Percentiles rank a stretch among this genome's conserved stretches.
phyloP scores from a whole-genome alignment of 2,888 invertebrate species.

The Phlogophora meticulosa region DNA sequence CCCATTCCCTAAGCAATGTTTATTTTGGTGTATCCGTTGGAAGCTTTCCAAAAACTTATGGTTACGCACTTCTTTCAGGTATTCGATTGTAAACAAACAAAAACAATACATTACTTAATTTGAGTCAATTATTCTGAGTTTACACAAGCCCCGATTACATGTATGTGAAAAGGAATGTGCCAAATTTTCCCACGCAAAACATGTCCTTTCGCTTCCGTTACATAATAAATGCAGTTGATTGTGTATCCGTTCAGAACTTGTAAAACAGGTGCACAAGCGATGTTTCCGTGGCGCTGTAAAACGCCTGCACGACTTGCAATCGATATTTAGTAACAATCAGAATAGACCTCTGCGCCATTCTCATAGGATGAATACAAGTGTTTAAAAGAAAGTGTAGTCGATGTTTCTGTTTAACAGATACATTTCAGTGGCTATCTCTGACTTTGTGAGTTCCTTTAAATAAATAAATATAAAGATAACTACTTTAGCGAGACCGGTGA shows the following conservation, averaged over 20 bases:
- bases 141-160: not conserved
- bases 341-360: constrained; percentile 55
- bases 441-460: not conserved
- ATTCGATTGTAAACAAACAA: constrained; percentile 51
- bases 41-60: constrained; percentile 69
- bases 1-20: constrained; percentile 51
- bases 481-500: constrained; percentile 3
- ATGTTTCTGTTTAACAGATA: constrained; percentile 1
- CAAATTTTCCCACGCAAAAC: constrained; percentile 20
- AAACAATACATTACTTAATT: constrained; percentile 20
- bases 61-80: constrained; percentile 60
- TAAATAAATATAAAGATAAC: not conserved
- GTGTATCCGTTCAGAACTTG: constrained; percentile 23
- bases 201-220: constrained; percentile 42
- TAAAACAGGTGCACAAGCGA: constrained; percentile 32
- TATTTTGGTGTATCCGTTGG: constrained; percentile 77
- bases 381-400: constrained; percentile 30
- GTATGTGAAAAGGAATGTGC: not conserved
- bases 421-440: constrained; percentile 9
- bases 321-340: constrained; percentile 26
- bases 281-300: constrained; percentile 31
- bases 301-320: constrained; percentile 52
- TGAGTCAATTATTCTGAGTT: constrained; percentile 11
- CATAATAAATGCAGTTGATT: constrained; percentile 36
- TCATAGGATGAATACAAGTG: constrained; percentile 68